These are phyloP conservation scores for Periophthalmodon schlosseri DNA, from an alignment of 2,113 vertebrate genomes.

Conservation along the genomic window DNA sequence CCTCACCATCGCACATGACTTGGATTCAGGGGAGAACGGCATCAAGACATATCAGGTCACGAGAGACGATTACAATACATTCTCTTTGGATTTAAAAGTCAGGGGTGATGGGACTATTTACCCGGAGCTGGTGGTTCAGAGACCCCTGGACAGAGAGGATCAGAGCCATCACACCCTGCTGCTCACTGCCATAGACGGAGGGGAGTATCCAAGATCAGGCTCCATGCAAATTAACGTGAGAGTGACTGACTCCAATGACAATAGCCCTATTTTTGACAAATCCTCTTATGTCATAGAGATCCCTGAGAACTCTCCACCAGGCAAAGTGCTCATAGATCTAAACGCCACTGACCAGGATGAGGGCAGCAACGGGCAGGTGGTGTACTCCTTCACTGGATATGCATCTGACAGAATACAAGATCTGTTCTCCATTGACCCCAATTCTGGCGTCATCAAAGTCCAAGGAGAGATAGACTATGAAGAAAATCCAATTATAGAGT, in stretches of 20 bases:
- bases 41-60: constrained; percentile 96
- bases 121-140: constrained; percentile 94
- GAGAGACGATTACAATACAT: constrained; percentile 93
- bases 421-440: constrained; percentile 94
- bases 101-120: constrained; percentile 97
- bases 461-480: constrained; percentile 97
- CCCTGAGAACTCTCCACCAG: constrained; percentile 87
- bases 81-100: constrained; percentile 95
- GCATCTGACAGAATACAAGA: constrained; percentile 93
- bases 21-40: constrained; percentile 91
- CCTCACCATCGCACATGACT: constrained; percentile 93
- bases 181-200: constrained; percentile 93
- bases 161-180: constrained; percentile 96
- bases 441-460: constrained; percentile 91
- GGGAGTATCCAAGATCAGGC: constrained; percentile 91
- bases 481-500: constrained; percentile 92
- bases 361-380: constrained; percentile 93
- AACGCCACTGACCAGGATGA: constrained; percentile 97
- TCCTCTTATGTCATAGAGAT: constrained; percentile 94
- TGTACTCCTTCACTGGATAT: constrained; percentile 96
- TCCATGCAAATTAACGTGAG: constrained; percentile 96
- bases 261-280: constrained; percentile 94
- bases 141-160: constrained; percentile 94
- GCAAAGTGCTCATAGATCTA: constrained; percentile 91
- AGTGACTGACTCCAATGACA: constrained; percentile 98